Conservation (phyloP, 2,888 invertebrate genomes). For the Pasiphila rectangulata region DNA sequence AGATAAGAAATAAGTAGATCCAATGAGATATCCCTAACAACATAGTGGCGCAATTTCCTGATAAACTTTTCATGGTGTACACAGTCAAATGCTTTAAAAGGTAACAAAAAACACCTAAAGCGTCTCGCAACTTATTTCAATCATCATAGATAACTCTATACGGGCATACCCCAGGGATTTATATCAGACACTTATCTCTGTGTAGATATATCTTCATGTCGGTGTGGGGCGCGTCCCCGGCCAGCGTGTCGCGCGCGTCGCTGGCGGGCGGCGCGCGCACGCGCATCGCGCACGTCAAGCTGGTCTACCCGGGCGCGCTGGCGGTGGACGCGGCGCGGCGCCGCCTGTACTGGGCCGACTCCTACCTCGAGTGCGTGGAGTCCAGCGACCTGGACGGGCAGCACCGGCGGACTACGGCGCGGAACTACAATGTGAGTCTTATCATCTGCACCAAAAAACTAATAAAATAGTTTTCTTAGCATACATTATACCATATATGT, state of each 20-base stretch:
- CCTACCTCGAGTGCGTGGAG: conserved; percentile 89
- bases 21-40: no score
- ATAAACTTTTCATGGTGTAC: no score
- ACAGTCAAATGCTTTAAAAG: no score
- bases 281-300: conserved; percentile 83
- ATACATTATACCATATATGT: background rate
- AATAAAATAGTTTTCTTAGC: background rate
- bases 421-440: conserved; percentile 68
- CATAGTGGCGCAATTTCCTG: no score
- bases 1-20: no score
- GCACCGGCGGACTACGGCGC: conserved; percentile 82
- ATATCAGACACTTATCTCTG: no score
- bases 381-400: conserved; percentile 88
- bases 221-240: conserved; percentile 85
- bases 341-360: conserved; percentile 90
- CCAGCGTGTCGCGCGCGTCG: conserved; percentile 83
- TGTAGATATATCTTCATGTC: conserved; percentile 86
- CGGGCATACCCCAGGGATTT: no score
- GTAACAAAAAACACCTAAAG: no score
- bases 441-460: background rate
- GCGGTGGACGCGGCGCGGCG: conserved; percentile 86
- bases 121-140: no score
- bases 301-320: conserved; percentile 89
- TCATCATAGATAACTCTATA: no score
- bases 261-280: conserved; percentile 83